These are phyloP conservation scores for Eremophila alpestris DNA, from an alignment of 2,797 vertebrate species.

Conservation along the genomic window DNA sequence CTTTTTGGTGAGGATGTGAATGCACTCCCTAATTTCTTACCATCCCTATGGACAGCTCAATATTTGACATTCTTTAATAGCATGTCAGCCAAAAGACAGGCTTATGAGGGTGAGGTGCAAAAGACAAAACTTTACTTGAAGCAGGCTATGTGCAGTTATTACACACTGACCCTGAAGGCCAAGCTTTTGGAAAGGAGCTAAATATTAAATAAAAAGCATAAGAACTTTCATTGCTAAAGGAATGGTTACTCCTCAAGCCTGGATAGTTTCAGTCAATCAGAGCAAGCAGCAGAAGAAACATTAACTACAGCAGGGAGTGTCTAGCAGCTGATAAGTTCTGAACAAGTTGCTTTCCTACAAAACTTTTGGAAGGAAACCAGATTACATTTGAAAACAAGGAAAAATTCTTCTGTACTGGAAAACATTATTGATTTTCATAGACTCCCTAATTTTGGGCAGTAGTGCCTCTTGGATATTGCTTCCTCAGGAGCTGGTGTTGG, in stretches of 20 bases:
- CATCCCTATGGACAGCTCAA: background rate
- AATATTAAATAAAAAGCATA: background rate
- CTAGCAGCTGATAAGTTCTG: background rate
- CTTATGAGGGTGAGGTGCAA: background rate
- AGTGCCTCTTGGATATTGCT: background rate
- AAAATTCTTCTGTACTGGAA: background rate
- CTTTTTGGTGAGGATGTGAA: background rate
- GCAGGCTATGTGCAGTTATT: background rate
- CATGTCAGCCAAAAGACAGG: background rate
- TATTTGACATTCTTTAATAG: background rate
- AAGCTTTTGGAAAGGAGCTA: constrained; percentile 17
- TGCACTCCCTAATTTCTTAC: background rate
- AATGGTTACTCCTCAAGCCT: background rate
- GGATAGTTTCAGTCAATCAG: background rate
- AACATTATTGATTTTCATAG: background rate
- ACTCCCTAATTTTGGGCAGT: background rate
- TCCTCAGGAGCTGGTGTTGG: background rate
- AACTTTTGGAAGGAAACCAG: background rate
- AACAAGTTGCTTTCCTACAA: background rate
- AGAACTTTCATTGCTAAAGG: background rate
- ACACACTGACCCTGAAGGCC: background rate
- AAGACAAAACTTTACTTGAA: background rate
- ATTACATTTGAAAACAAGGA: background rate
- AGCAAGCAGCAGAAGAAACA: background rate
- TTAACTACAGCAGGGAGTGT: background rate